phyloP scores from a whole-genome alignment of 1,140 invertebrate genomes.

The Drosophila kurseongensis region DNA sequence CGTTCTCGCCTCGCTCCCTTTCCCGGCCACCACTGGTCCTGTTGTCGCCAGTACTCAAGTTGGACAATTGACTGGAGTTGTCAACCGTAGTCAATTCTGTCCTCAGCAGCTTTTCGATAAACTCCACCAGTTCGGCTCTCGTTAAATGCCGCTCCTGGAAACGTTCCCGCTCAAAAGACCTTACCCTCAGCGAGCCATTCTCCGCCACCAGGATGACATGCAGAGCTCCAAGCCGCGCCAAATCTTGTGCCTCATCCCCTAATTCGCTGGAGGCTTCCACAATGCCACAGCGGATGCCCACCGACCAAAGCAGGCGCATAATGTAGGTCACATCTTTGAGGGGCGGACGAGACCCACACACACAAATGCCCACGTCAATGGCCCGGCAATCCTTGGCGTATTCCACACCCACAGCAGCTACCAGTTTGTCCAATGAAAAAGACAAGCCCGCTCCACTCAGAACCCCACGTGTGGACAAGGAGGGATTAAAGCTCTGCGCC shows the following conservation, averaged over 20 bases:
- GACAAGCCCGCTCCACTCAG: constrained; percentile 90
- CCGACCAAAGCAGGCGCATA: constrained; percentile 84
- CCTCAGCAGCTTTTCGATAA: constrained; percentile 85
- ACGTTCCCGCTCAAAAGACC: constrained; percentile 87
- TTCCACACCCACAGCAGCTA: constrained; percentile 85
- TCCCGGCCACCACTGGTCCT: constrained; percentile 49
- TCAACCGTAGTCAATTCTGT: constrained; percentile 40
- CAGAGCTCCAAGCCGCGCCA: constrained; percentile 87
- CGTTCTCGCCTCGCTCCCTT: constrained; percentile 60
- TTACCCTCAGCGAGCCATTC: constrained; percentile 86
- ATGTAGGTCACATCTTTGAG: constrained; percentile 88
- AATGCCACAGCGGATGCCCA: constrained; percentile 84
- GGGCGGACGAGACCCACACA: constrained; percentile 86
- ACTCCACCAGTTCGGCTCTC: constrained; percentile 86
- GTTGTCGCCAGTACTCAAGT: constrained; percentile 41
- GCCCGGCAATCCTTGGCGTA: constrained; percentile 80
- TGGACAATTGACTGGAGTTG: constrained; percentile 40
- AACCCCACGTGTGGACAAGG: constrained; percentile 73
- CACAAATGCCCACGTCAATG: constrained; percentile 89
- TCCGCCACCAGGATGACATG: constrained; percentile 90
- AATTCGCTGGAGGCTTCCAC: constrained; percentile 76
- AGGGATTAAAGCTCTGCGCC: constrained; percentile 76
- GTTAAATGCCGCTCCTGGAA: constrained; percentile 88
- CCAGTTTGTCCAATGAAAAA: constrained; percentile 90
- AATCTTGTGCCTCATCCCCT: constrained; percentile 88